A percentile compares a stretch with the other conserved stretches of the same genome.
These are phyloP conservation scores for Pseudachorutes palmiensis DNA, from an alignment of 1,140 invertebrate species.

Conservation along the genomic window DNA sequence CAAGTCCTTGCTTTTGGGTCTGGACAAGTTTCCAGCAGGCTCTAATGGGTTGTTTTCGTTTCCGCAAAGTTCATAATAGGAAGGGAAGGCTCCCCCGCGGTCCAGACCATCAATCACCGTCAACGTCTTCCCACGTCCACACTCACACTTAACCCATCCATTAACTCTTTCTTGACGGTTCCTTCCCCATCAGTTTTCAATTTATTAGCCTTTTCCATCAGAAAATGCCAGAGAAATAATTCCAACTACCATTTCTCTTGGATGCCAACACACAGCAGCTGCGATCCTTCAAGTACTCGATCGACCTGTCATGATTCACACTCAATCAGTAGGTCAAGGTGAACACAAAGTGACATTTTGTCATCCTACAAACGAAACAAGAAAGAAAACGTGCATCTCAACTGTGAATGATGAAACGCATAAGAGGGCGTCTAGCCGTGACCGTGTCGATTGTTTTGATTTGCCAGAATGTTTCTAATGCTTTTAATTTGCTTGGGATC, in stretches of 20 bases:
- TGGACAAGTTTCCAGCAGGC: not conserved
- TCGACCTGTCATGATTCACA: too few species aligned
- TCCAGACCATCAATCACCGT: conserved; percentile 16
- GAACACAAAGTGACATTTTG: too few species aligned
- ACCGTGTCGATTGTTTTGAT: too few species aligned
- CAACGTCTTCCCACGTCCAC: conserved; percentile 17
- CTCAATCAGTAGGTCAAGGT: too few species aligned
- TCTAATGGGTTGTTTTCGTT: not conserved
- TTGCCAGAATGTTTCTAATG: too few species aligned
- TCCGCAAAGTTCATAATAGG: not conserved
- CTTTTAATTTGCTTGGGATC: too few species aligned
- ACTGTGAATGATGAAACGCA: too few species aligned
- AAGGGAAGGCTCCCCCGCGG: not conserved
- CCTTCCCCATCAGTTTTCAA: not conserved
- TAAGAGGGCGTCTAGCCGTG: too few species aligned
- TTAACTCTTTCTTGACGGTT: conserved; percentile 15
- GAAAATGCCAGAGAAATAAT: not conserved
- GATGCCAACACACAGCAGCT: too few species aligned
- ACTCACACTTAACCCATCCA: conserved; percentile 20
- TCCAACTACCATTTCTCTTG: not conserved
- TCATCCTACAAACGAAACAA: too few species aligned
- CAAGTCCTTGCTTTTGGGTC: not conserved
- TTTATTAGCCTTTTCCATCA: conserved; percentile 8
- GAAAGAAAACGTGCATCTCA: too few species aligned
- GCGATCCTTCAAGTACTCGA: too few species aligned